Percentiles rank a stretch among this genome's conserved stretches.
These are phyloP conservation scores for Antigone vipio DNA, from an alignment of 2,113 vertebrate genomes.

Conservation along the genomic window DNA sequence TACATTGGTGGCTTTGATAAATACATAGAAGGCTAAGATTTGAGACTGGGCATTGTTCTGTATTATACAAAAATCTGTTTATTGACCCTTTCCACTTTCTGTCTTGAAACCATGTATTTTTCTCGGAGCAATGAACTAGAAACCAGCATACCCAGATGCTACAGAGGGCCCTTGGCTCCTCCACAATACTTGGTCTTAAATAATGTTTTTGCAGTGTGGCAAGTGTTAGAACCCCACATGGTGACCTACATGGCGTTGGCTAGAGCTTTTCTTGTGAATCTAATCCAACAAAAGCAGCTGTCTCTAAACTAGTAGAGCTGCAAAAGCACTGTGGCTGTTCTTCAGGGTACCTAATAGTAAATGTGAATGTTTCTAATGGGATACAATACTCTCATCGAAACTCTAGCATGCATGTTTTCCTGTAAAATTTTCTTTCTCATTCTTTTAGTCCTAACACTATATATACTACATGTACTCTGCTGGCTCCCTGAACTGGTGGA, in stretches of 20 bases:
- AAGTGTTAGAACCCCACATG: slow-evolving; percentile 34
- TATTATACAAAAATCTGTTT: background rate
- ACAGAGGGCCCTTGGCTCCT: slow-evolving; percentile 17
- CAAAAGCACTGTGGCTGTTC: background rate
- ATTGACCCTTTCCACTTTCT: slow-evolving; percentile 24
- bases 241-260: slow-evolving; percentile 48
- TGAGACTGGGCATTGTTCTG: background rate
- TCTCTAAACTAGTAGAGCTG: slow-evolving; percentile 22
- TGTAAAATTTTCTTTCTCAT: background rate
- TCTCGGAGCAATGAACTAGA: slow-evolving; percentile 22
- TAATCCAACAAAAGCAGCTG: slow-evolving; percentile 65
- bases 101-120: slow-evolving; percentile 39
- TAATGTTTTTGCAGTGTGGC: slow-evolving; percentile 14
- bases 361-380: background rate
- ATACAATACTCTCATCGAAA: background rate
- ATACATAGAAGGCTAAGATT: background rate
- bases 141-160: slow-evolving; percentile 43
- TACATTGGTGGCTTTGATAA: background rate
- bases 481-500: background rate
- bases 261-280: slow-evolving; percentile 11
- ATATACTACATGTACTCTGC: background rate
- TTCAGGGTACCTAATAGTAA: background rate
- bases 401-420: background rate
- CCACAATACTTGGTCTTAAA: slow-evolving; percentile 32
- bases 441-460: background rate